A percentile compares a stretch with the other conserved stretches of the same genome.
phyloP scores from a whole-genome alignment of 2,113 vertebrate genomes.

The Lates calcarifer region DNA sequence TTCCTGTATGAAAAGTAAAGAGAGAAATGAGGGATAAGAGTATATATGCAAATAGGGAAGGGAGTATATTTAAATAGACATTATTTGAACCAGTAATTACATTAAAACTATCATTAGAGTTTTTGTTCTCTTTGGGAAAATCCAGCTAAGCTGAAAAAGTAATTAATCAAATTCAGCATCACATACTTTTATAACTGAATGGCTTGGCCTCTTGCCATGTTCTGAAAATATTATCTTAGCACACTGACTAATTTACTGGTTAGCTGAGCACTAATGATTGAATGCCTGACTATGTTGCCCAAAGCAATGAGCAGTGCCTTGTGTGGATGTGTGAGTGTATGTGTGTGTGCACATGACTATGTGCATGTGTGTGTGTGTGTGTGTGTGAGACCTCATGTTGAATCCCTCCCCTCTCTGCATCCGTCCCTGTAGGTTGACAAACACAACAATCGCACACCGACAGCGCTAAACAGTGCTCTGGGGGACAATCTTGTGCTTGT shows the following conservation, averaged over 20 bases:
- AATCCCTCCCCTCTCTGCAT: slow-evolving; percentile 9
- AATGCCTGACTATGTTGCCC: slow-evolving; percentile 52
- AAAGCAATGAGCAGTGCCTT: slow-evolving; percentile 26
- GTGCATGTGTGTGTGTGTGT: neutral
- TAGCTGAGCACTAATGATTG: slow-evolving; percentile 74
- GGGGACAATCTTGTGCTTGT: slow-evolving; percentile 19
- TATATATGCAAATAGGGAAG: neutral
- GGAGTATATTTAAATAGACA: slow-evolving; percentile 2
- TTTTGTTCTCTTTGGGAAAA: slow-evolving; percentile 37
- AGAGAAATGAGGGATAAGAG: neutral
- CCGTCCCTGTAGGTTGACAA: slow-evolving; percentile 40
- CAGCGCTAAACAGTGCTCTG: slow-evolving; percentile 41
- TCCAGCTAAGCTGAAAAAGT: slow-evolving; percentile 13
- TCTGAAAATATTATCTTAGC: slow-evolving; percentile 69
- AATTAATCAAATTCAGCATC: slow-evolving; percentile 48
- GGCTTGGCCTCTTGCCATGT: slow-evolving; percentile 59
- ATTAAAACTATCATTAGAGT: slow-evolving; percentile 11
- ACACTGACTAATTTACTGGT: slow-evolving; percentile 71
- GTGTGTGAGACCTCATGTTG: slow-evolving; percentile 25
- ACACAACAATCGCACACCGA: neutral
- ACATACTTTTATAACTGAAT: slow-evolving; percentile 20
- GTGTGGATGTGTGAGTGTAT: slow-evolving; percentile 1
- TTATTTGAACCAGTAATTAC: slow-evolving; percentile 26
- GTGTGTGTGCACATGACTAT: neutral
- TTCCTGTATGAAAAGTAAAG: neutral